Evolutionary conservation across 2,888 invertebrate genomes (phyloP).

Genomic region (Catocala fraxini): DNA sequence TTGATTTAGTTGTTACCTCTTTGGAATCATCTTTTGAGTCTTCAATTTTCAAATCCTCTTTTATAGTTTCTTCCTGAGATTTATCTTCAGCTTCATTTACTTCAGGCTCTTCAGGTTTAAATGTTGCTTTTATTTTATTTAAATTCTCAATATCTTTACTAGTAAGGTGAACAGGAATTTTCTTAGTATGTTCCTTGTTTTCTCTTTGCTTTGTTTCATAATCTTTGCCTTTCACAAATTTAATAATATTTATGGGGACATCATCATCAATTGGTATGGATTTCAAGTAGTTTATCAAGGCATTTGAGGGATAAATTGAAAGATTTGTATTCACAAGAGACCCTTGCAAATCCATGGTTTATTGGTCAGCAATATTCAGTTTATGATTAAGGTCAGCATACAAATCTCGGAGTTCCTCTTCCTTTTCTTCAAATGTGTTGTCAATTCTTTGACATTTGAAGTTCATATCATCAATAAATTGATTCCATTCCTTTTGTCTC

Average conservation of each 20-base stretch:
- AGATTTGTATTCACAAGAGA: constrained; percentile 89
- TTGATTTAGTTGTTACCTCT: background rate
- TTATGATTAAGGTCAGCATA: constrained; percentile 93
- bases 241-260: constrained; percentile 85
- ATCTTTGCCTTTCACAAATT: constrained; percentile 58
- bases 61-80: constrained; percentile 18
- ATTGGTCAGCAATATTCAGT: constrained; percentile 87
- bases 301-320: constrained; percentile 89
- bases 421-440: constrained; percentile 92
- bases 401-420: constrained; percentile 91
- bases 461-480: constrained; percentile 93
- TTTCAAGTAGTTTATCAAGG: constrained; percentile 86
- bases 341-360: constrained; percentile 84
- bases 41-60: constrained; percentile 26
- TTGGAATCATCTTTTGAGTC: constrained; percentile 22
- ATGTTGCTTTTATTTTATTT: constrained; percentile 59
- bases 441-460: constrained; percentile 92
- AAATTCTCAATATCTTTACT: constrained; percentile 66
- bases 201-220: constrained; percentile 41
- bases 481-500: constrained; percentile 89
- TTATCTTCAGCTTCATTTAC: constrained; percentile 20
- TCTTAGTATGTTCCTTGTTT: constrained; percentile 42
- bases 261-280: constrained; percentile 77
- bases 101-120: constrained; percentile 31
- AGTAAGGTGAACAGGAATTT: constrained; percentile 55